Percentiles rank a stretch among this genome's conserved stretches.
phyloP scores from a whole-genome alignment of 1,140 invertebrate species.

The Anoplophora glabripennis region DNA sequence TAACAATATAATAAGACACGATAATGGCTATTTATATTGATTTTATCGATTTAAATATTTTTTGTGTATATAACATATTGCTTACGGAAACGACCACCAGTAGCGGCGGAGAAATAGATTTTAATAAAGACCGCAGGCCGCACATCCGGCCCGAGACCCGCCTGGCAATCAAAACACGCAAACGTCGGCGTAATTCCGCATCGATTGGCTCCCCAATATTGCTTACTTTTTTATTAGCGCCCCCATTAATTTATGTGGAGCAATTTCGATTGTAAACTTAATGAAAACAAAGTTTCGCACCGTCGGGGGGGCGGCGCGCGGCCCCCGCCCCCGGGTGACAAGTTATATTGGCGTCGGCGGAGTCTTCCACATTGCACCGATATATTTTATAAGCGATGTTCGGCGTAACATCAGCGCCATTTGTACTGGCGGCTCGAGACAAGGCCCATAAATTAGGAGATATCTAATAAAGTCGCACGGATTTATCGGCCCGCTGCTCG shows the following conservation, averaged over 20 bases:
- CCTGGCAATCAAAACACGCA: no score
- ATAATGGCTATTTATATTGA: no score
- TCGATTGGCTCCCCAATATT: conserved; percentile 4
- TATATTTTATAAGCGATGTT: conserved; percentile 43
- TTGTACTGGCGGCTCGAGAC: conserved; percentile 40
- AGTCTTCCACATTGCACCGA: conserved; percentile 29
- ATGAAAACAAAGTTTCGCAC: conserved; percentile 21
- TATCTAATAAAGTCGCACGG: conserved; percentile 49
- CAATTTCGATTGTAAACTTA: conserved; percentile 21
- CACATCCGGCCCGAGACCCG: no score
- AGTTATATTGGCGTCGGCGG: conserved; percentile 17
- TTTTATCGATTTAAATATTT: no score
- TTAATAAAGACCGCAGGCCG: no score
- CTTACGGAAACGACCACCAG: no score
- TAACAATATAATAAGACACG: no score
- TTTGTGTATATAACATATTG: no score
- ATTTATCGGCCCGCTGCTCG: conserved; percentile 44
- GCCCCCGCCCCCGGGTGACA: conserved; percentile 8
- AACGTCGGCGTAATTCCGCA: no score
- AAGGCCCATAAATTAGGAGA: conserved; percentile 47
- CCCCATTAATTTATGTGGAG: conserved; percentile 17
- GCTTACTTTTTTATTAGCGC: conserved; percentile 17
- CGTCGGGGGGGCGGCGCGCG: not conserved
- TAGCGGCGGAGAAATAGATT: no score
- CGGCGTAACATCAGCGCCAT: conserved; percentile 22